phyloP scores from a whole-genome alignment of 2,113 vertebrate genomes.

The Erpornis zantholeuca region DNA sequence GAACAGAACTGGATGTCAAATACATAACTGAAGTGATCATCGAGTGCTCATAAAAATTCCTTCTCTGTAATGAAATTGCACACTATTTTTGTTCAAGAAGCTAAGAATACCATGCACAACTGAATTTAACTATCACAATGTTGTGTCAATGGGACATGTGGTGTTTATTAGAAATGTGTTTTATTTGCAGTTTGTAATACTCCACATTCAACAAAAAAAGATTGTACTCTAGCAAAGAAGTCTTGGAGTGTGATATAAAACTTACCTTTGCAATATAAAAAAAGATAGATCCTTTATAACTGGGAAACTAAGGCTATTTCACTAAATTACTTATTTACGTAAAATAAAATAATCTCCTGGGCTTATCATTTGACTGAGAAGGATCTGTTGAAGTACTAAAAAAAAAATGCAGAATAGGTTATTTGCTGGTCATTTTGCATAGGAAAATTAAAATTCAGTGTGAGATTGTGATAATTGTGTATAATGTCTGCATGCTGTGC shows the following conservation, averaged over 20 bases:
- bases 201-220: background rate
- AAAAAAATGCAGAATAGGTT: background rate
- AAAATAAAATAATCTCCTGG: background rate
- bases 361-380: background rate
- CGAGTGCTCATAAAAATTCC: background rate
- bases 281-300: background rate
- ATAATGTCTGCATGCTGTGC: background rate
- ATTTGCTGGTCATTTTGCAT: background rate
- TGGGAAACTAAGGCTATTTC: background rate
- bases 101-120: background rate
- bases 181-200: background rate
- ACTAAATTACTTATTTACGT: background rate
- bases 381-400: background rate
- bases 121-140: background rate
- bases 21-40: background rate
- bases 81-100: background rate
- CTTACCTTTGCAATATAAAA: background rate
- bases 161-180: background rate
- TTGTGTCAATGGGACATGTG: background rate
- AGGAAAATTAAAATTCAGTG: background rate
- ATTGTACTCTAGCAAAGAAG: background rate
- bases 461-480: background rate
- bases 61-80: background rate
- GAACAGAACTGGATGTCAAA: background rate
- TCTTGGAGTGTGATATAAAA: background rate